Evolutionary conservation across 1,140 invertebrate species (phyloP).

Genomic region (Apolygus lucorum): DNA sequence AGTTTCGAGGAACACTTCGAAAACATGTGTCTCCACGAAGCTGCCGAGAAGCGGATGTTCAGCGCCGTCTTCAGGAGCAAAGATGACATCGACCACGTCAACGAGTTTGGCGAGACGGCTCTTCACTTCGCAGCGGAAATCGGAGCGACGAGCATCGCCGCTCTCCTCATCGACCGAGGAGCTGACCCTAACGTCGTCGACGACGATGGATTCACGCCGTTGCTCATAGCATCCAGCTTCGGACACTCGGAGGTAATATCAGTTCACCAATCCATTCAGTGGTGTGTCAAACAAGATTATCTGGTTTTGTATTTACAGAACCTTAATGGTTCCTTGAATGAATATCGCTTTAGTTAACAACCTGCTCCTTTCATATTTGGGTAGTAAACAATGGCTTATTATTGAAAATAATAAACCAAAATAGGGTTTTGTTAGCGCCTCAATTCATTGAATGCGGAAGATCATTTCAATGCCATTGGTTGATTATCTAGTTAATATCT

Average conservation of each 20-base stretch:
- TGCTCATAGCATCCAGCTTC: background rate
- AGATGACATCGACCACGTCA: background rate
- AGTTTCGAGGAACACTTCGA: background rate
- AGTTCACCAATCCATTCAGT: too few species aligned
- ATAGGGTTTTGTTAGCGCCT: too few species aligned
- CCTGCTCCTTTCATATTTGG: too few species aligned
- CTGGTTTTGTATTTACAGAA: too few species aligned
- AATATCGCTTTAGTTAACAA: too few species aligned
- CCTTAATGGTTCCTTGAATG: too few species aligned
- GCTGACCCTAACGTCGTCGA: background rate
- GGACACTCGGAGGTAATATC: background rate
- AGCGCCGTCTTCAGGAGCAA: background rate
- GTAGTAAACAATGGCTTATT: too few species aligned
- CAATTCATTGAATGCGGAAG: too few species aligned
- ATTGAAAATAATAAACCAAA: too few species aligned
- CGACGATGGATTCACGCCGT: background rate
- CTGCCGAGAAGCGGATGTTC: background rate
- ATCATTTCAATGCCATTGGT: too few species aligned
- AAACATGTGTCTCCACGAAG: conserved; percentile 3
- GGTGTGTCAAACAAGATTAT: too few species aligned
- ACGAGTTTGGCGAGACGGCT: background rate
- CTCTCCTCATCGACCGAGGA: background rate
- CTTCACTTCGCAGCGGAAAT: background rate
- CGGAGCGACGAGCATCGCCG: background rate
- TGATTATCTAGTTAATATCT: too few species aligned